These are phyloP conservation scores for Oligia strigilis DNA, from an alignment of 2,888 invertebrate species.

Conservation along the genomic window DNA sequence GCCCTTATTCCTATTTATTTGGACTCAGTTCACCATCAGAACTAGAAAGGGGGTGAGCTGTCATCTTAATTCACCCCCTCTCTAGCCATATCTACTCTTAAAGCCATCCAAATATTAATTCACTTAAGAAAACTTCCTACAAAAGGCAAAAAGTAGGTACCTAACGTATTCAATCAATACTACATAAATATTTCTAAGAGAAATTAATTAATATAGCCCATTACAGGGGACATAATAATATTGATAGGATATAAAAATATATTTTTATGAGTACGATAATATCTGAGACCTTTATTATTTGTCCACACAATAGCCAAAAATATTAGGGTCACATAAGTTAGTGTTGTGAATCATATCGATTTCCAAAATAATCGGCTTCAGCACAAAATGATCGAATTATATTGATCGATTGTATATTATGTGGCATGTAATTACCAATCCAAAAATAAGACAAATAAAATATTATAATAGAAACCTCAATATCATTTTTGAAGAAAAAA, in stretches of 20 bases:
- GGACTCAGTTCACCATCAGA: background rate
- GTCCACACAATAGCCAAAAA: constrained; percentile 69
- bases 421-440: background rate
- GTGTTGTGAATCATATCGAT: constrained; percentile 32
- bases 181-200: constrained; percentile 12
- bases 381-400: background rate
- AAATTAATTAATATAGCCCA: constrained; percentile 43
- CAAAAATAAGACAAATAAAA: background rate
- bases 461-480: too few species aligned
- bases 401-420: background rate
- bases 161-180: background rate
- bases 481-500: too few species aligned
- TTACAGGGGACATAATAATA: constrained; percentile 58
- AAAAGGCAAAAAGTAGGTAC: background rate
- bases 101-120: background rate
- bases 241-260: constrained; percentile 69
- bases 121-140: background rate
- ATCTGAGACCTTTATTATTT: constrained; percentile 62
- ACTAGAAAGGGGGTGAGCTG: background rate
- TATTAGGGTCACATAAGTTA: constrained; percentile 66
- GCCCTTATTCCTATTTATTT: background rate
- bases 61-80: too few species aligned
- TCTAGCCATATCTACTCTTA: background rate
- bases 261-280: constrained; percentile 67
- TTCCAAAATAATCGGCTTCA: background rate